These are phyloP conservation scores for Pterobdella sp. DNA, from an alignment of 2,888 invertebrate genomes.

Conservation along the genomic window DNA sequence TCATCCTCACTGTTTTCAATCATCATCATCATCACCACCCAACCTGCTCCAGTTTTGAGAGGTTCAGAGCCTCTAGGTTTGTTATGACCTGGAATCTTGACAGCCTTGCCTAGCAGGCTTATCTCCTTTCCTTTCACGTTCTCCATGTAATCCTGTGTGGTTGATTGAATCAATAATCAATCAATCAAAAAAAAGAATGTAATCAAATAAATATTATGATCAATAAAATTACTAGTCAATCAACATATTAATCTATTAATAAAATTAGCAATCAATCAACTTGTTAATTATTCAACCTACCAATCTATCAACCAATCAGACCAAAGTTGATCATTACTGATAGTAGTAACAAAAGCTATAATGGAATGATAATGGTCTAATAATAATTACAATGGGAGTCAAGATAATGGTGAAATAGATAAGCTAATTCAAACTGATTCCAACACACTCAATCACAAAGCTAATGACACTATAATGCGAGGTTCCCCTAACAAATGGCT, in stretches of 20 bases:
- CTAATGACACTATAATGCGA: no score
- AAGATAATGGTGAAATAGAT: not conserved
- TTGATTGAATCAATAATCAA: no score
- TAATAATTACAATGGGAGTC: not conserved
- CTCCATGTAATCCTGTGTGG: conserved; percentile 78
- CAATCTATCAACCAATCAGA: no score
- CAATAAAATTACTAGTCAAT: not conserved
- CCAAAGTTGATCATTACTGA: not conserved
- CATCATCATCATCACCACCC: not conserved
- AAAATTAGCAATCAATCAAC: no score
- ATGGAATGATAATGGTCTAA: not conserved
- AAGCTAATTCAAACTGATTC: not conserved
- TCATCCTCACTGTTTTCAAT: not conserved
- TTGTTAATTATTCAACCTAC: no score
- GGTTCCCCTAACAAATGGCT: no score
- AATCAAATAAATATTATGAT: no score
- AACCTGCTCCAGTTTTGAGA: conserved; percentile 10
- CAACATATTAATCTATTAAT: not conserved
- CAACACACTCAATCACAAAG: no score
- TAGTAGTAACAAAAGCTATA: not conserved
- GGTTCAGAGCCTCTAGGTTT: conserved; percentile 49
- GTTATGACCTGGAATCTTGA: conserved; percentile 86
- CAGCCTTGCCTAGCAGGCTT: conserved; percentile 86
- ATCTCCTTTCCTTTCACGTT: conserved; percentile 90
- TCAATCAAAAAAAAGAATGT: no score